phyloP scores from a whole-genome alignment of 2,888 invertebrate species.

The Pherbina coryleti region DNA sequence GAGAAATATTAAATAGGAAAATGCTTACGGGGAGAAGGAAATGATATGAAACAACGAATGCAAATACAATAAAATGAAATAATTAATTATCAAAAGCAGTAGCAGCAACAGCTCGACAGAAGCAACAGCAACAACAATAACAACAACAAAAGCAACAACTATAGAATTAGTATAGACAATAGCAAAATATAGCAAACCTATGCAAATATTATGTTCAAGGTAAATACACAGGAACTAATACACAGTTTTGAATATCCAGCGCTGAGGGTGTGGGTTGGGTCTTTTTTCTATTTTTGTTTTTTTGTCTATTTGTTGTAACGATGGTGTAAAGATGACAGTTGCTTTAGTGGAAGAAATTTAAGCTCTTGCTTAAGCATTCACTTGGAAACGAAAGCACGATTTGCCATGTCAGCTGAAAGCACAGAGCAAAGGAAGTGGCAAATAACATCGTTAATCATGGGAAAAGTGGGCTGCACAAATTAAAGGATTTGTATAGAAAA shows the following conservation, averaged over 20 bases:
- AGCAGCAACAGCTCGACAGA: neutral
- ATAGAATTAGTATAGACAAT: neutral
- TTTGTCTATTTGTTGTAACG: too few species aligned
- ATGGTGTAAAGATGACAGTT: neutral
- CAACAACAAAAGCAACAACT: neutral
- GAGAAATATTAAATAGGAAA: neutral
- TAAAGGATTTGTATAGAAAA: too few species aligned
- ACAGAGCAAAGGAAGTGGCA: neutral
- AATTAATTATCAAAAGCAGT: slow-evolving; percentile 23
- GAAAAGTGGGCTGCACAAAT: too few species aligned
- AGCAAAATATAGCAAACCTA: slow-evolving; percentile 29
- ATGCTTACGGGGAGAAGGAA: neutral
- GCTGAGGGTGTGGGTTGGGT: neutral
- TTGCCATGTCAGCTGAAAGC: slow-evolving; percentile 8
- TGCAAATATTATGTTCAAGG: slow-evolving; percentile 22
- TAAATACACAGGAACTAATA: neutral
- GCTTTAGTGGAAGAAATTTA: neutral
- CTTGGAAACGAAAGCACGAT: slow-evolving; percentile 14
- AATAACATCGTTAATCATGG: slow-evolving; percentile 5
- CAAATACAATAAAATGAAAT: slow-evolving; percentile 22
- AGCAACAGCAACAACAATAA: slow-evolving; percentile 11
- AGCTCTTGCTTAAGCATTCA: slow-evolving; percentile 11
- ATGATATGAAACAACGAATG: slow-evolving; percentile 21
- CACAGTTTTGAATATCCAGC: neutral
- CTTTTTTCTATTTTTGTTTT: too few species aligned